phyloP scores from a whole-genome alignment of 2,888 invertebrate genomes.

The Liodrosophila aerea region DNA sequence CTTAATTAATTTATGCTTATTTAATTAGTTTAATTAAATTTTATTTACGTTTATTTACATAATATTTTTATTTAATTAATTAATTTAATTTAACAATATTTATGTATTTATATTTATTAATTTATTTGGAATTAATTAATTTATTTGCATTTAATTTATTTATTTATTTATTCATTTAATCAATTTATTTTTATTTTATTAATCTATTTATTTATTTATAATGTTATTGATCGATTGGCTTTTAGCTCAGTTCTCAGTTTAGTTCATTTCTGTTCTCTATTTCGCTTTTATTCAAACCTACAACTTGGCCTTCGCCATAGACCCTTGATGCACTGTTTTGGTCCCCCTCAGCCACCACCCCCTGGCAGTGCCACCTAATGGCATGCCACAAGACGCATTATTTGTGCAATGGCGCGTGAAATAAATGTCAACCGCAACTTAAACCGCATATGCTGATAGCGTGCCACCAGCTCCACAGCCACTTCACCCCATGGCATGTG shows the following conservation, averaged over 20 bases:
- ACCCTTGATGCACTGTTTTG: not conserved
- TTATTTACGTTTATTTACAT: not conserved
- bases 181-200: too few relatives aligned
- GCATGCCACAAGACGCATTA: conserved; percentile 69
- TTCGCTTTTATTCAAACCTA: too few relatives aligned
- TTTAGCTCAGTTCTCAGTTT: too few relatives aligned
- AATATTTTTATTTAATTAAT: too few relatives aligned
- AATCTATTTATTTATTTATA: too few relatives aligned
- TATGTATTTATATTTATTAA: too few relatives aligned
- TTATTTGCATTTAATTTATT: not conserved
- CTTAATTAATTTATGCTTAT: too few relatives aligned
- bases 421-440: conserved; percentile 78
- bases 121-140: too few relatives aligned
- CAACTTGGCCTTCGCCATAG: not conserved
- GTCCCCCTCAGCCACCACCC: conserved; percentile 35
- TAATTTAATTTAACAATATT: too few relatives aligned
- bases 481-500: not conserved
- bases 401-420: conserved; percentile 76
- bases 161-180: not conserved
- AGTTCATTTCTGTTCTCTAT: too few relatives aligned
- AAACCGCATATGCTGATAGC: conserved; percentile 75
- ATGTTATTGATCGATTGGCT: too few relatives aligned
- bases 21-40: too few relatives aligned
- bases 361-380: conserved; percentile 17
- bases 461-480: not conserved